Base-by-base conservation (phyloP, 2,797 vertebrate species). In the Anomalospiza imberbis region DNA sequence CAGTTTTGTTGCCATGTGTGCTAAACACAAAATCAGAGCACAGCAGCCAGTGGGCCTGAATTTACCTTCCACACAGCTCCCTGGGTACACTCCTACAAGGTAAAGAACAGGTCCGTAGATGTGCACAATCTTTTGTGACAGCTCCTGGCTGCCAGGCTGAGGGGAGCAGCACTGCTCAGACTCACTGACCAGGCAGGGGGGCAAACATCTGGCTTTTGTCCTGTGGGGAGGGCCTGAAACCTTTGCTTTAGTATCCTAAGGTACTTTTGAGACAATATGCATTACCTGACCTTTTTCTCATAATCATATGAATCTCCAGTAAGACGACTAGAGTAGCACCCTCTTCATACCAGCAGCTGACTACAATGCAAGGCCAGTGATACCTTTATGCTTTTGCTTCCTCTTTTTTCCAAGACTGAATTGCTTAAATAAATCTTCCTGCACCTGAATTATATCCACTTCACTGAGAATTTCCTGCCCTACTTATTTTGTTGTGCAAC, bases 391-490 rank as follows among this genome's bases (percentile, higher is more conserved):
- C 40, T 75, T 83, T 78, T 67, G 20, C 32, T 75, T 89, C 13
- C 34, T 85, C 47, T 74, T 62, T 40, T 60, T 78, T 87, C 40
- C 44, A 85, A 55, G 45, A 44, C 54, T 40, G 65, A 89, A 72
- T 44, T 68, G n/a, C 68, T 95, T 88, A 80, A 91, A 63, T 73
- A 83, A 74, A 77, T 77, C 68, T 68, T 71, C n/a, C 72, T 74
- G 78, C 84, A 92, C 0, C 36, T 91, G 85, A 89, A 94, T 94
- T 95, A 89, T n/a, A 78, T 95, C 47, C 91, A 89, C 82, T 88
- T 95, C 91, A 92, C 82, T 75, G 89, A 94, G 78, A 91, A 95
- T 94, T 95, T 94, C 96, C 85, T 91, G 92, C 92, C 89, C 95
- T 95, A 96, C 72, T 95, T 96, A 85, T 28, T 95, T 91, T 80